Base-by-base conservation (phyloP, 2,888 invertebrate species). In the Glaucopsyche alexis region DNA sequence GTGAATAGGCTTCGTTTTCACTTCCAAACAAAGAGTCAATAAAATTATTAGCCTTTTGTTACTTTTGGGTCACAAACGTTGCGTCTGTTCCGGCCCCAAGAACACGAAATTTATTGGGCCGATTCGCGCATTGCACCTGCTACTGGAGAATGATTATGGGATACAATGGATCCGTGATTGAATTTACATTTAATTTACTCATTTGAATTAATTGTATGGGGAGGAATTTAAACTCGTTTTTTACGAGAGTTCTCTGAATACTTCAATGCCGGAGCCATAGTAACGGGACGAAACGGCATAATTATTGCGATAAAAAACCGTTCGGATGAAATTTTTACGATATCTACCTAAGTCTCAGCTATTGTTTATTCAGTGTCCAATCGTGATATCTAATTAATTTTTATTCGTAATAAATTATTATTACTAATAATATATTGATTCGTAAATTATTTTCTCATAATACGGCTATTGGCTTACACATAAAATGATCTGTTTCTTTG, bases 101-200 rank as follows among this genome's bases (percentile, higher is more conserved):
- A 67, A 19, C 84, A 79, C 78, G 77, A 81, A 86, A 87, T 88
- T 87, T 87, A 87, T 87, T 82, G 81, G 78, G 75, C 79, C 84
- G 85, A 87, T 85, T 84, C 82, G 79, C 80, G 78, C 76, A 81
- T 79, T 78, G 81, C 87, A 88, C 87, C 88, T 88, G 88, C 80
- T 79, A 77, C 81, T 76, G 74, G 76, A 49, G 40, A 65, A 74
- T 74, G 45, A 72, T 66, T 52, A 19, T 66, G 50, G 49, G 66
- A 14, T 29, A 69, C 69, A 69, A 47, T 69, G 69, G 69, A 49
- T 19, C 47, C 29, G 69, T 47, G 69, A 69, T 69, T 69, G 69
- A 29, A 69, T 69, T 69, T 69, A 69, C 69, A 69, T 69, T 47
- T 47, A 69, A 69, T 67, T 67, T 64, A 9, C 49, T 65, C 49